Base-by-base conservation (phyloP, 1,140 invertebrate genomes). In the Bombus haemorrhoidalis region DNA sequence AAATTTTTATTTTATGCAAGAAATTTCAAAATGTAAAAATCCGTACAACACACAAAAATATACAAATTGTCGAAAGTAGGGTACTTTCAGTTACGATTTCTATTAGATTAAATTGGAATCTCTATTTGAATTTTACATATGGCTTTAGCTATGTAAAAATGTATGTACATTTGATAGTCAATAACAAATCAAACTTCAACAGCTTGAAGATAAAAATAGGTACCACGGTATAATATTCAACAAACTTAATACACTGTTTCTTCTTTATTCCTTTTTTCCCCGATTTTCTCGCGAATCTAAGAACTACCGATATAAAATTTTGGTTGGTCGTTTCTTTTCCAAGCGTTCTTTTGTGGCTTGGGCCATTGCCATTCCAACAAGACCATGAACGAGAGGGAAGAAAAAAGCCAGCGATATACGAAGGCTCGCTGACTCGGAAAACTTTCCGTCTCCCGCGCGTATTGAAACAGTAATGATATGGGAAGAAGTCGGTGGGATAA, bases 391-490 rank as follows among this genome's bases (percentile, higher is more conserved):
- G n/a, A 25, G 37, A 69, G 6, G n/a, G 28, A 13, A 57, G 28
- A 47, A 66, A 71, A 72, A 39, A 47, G 39, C 43, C 18, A 37
- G 80, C 47, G 41, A 75, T 84, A 64, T 85, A 64, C 28, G 69
- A 74, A 77, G 72, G 77, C 47, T 81, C 66, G 57, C 34, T 53
- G 37, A 53, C 74, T 77, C 41, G 74, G 72, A 43, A 81, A 89
- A 78, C 73, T 89, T 89, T 80, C 80, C 53, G 41, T 71, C 83
- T 89, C 88, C 64, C 79, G 34, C 83, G 86, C 87, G 88, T 89
- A 89, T 89, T 89, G 88, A 89, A 89, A 89, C 83, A 89, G 84
- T 89, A 89, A 89, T 89, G 88, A 89, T 86, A 89, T 71, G 88
- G 87, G 87, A 71, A 76, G 69, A 59, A 77, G 64, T 74, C 37